Percentiles rank a stretch among this genome's conserved stretches.
Evolutionary conservation across 1,140 invertebrate species (phyloP).

Genomic region (Metaphire vulgaris): DNA sequence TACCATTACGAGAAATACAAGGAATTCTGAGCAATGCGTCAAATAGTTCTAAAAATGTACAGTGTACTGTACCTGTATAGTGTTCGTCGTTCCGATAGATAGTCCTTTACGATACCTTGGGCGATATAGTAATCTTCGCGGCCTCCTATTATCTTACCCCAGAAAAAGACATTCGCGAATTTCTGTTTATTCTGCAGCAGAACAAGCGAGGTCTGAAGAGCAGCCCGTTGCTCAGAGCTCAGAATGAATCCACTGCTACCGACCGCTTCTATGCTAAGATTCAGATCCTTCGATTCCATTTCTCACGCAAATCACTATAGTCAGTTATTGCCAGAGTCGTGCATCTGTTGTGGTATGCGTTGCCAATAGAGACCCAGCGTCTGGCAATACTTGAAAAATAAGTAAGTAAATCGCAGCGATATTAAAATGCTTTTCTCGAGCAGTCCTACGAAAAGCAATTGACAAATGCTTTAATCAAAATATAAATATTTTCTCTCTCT

Average conservation of each 20-base stretch:
- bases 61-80: constrained; percentile 54
- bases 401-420: no score
- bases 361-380: no score
- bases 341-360: no score
- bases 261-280: constrained; percentile 49
- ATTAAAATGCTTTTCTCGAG: no score
- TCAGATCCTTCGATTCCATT: constrained; percentile 48
- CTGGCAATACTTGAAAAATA: no score
- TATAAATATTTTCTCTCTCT: no score
- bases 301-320: constrained; percentile 6
- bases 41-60: no score
- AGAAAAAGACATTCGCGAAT: constrained; percentile 51
- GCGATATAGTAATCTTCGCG: constrained; percentile 53
- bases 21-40: no score
- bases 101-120: constrained; percentile 47
- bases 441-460: no score
- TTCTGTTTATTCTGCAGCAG: constrained; percentile 51
- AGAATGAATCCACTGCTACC: constrained; percentile 48
- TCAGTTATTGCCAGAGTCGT: no score
- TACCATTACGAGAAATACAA: no score
- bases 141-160: constrained; percentile 52
- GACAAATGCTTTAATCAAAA: no score
- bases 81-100: constrained; percentile 44
- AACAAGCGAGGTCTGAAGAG: constrained; percentile 49
- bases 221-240: constrained; percentile 50